Conservation (phyloP, 2,113 vertebrate species). For the Papio anubis region DNA sequence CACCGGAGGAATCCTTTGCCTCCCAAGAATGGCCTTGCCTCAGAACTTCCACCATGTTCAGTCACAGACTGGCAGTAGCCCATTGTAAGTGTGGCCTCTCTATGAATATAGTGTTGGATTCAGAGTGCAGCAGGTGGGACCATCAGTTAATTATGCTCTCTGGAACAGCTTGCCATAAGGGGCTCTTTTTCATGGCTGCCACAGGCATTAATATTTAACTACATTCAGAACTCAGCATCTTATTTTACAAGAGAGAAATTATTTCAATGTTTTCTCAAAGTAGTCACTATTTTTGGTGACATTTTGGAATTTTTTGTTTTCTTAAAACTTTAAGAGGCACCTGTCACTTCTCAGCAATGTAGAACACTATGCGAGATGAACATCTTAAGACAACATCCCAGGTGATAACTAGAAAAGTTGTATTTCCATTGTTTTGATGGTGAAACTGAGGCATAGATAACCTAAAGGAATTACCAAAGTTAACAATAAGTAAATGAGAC, state of each 20-base stretch:
- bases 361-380: neutral
- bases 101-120: neutral
- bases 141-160: neutral
- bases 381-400: neutral
- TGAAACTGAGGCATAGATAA: neutral
- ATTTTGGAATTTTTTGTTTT: neutral
- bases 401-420: neutral
- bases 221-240: neutral
- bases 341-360: neutral
- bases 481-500: neutral
- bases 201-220: neutral
- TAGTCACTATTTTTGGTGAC: neutral
- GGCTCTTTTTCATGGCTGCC: neutral
- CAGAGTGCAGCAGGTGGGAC: neutral
- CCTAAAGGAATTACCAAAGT: neutral
- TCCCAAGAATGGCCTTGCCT: neutral
- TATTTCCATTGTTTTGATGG: neutral
- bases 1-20: neutral
- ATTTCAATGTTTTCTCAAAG: neutral
- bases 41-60: neutral
- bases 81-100: neutral
- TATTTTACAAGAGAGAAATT: neutral
- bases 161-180: neutral
- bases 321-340: neutral
- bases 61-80: neutral